Evolutionary conservation across 2,113 vertebrate genomes (phyloP), one percentile per base, ranked within the genome.

Genomic region (Blennius ocellaris): DNA sequence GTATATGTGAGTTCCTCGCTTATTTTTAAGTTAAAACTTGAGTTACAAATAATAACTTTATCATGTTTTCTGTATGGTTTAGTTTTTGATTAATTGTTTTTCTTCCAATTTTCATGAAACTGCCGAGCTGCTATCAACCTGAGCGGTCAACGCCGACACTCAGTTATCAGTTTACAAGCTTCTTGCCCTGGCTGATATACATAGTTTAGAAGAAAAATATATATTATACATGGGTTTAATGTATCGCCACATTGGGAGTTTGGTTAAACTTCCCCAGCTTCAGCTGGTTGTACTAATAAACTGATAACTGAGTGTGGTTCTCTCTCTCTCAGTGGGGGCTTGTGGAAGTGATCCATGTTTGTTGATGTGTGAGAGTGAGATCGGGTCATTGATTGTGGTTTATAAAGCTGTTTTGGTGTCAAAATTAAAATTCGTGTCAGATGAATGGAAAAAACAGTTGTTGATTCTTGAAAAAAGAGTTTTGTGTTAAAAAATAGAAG

Each of bases 391-490:
- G 21, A 55, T 17, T n/a, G 5, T 43, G 56, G 41, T 54, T 62
- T 58, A 47, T 55, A 21, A 64, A 60, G 43, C 6, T 50, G 11
- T 76, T 69, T 64, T 68, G n/a, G 15, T 73, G 78, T 79, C 60
- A 85, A 87, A 87, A 83, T 83, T 85, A 85, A 88, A 16, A 64
- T 69, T 2, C 1, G 5, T 76, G 62, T 73, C 39, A 49, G 45
- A 44, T 47, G 40, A 54, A 47, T 30, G 49, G n/a, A n/a, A 58
- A 15, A 8, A 16, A n/a, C 0, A n/a, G 21, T 14, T 52, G 53
- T 40, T 70, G n/a, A 65, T 5, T 57, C 7, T 37, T 11, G 30
- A 8, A 52, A 17, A 17, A 9, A 17, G 6, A 17, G 10, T 11
- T 8, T 48, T 15, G 6, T 30, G 21, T 30, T 30, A 30, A 30